Evolutionary conservation across 2,113 vertebrate genomes (phyloP).

Genomic region (Madoqua kirkii): DNA sequence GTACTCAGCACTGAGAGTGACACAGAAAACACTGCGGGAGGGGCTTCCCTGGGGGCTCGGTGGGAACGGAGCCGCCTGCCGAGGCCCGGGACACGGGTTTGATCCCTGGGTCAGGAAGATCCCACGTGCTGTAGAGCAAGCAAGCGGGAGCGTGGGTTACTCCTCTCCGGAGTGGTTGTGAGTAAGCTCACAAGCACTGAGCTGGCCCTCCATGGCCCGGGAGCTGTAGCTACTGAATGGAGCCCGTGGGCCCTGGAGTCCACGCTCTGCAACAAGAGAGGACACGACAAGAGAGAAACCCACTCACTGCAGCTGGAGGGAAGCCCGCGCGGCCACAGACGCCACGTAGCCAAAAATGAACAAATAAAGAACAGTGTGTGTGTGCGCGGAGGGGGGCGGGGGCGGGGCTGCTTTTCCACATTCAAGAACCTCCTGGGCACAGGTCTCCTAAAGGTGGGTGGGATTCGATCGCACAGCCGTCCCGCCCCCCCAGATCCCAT

Average conservation of each 20-base stretch:
- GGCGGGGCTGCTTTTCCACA: fast-evolving
- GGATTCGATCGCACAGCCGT: neutral
- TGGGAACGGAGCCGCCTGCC: neutral
- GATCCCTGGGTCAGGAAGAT: neutral
- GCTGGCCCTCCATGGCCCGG: neutral
- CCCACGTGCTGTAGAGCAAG: neutral
- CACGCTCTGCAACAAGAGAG: neutral
- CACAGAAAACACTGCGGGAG: neutral
- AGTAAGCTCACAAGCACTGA: neutral
- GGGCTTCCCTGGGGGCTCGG: neutral
- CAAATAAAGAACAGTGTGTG: too few species aligned
- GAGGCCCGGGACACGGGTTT: fast-evolving
- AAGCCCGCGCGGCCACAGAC: fast-evolving
- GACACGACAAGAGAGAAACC: neutral
- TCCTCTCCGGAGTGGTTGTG: too few species aligned
- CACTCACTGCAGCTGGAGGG: neutral
- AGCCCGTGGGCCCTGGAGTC: neutral
- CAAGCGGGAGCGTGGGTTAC: neutral
- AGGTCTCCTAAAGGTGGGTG: fast-evolving
- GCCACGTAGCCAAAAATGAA: too few species aligned
- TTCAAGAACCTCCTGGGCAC: neutral
- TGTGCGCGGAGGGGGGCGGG: too few species aligned
- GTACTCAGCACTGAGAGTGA: neutral
- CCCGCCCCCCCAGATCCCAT: neutral
- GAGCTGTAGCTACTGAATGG: neutral